These are phyloP conservation scores for Lycophotia porphyrea DNA, from an alignment of 2,888 invertebrate genomes.

Conservation along the genomic window DNA sequence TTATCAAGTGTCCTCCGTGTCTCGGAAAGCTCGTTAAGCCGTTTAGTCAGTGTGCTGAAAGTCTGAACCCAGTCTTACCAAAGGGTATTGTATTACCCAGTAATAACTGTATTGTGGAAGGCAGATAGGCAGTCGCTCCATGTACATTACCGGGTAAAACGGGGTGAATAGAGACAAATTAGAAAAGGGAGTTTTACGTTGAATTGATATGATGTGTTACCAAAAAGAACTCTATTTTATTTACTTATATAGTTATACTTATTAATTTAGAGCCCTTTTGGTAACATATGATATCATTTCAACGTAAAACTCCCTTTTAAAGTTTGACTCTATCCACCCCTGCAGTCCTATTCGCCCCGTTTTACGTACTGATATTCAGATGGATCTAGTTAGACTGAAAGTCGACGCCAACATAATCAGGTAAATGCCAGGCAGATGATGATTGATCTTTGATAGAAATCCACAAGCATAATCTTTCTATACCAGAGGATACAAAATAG, in stretches of 20 bases:
- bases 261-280: too few relatives aligned
- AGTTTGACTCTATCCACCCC: too few relatives aligned
- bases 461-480: background rate
- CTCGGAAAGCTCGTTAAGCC: background rate
- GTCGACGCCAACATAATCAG: background rate
- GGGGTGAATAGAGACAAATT: too few relatives aligned
- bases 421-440: background rate
- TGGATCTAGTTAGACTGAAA: background rate
- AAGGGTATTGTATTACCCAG: background rate
- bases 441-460: background rate
- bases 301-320: too few relatives aligned
- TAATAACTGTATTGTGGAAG: background rate
- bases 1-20: background rate
- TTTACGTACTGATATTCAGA: too few relatives aligned
- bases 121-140: background rate
- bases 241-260: too few relatives aligned
- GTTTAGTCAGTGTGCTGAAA: background rate
- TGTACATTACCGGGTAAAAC: too few relatives aligned
- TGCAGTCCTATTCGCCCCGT: too few relatives aligned
- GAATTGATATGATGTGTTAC: too few relatives aligned
- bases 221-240: too few relatives aligned
- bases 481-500: background rate
- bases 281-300: too few relatives aligned
- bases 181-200: too few relatives aligned
- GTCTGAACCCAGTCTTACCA: background rate